These are phyloP conservation scores for Drosophila arawakana DNA, from an alignment of 1,140 invertebrate genomes.

Conservation along the genomic window DNA sequence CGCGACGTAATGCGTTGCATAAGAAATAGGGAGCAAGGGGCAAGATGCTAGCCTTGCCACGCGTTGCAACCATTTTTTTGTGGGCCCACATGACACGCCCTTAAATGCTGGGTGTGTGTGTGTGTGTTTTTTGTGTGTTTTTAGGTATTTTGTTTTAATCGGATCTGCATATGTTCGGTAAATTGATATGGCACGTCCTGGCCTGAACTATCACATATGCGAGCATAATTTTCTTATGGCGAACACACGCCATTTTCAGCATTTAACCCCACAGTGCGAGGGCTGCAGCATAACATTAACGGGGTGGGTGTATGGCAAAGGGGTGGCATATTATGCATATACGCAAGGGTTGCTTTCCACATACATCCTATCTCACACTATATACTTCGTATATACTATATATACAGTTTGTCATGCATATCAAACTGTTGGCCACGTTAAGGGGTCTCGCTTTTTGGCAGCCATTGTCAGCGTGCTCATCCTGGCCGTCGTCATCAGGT, in stretches of 20 bases:
- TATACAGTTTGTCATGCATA: conserved; percentile 53
- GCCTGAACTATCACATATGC: conserved; percentile 17
- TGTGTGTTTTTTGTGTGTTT: conserved; percentile 11
- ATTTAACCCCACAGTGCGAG: conserved; percentile 62
- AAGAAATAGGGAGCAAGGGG: conserved; percentile 11
- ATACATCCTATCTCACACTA: conserved; percentile 9
- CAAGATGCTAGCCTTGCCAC: conserved; percentile 49
- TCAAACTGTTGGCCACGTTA: conserved; percentile 19
- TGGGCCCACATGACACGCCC: conserved; percentile 31
- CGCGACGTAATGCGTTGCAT: conserved; percentile 53
- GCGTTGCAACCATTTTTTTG: conserved; percentile 54
- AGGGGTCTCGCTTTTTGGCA: conserved; percentile 23
- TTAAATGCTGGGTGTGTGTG: conserved; percentile 23
- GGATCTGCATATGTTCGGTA: conserved; percentile 80
- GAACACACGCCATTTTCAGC: conserved; percentile 72
- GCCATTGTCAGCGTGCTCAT: conserved; percentile 40
- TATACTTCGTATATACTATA: conserved; percentile 16
- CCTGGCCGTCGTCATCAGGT: conserved; percentile 37
- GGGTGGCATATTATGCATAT: conserved; percentile 63
- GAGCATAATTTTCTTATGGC: conserved; percentile 41
- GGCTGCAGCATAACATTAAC: conserved; percentile 48
- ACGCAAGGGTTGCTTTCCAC: conserved; percentile 61
- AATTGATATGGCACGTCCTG: conserved; percentile 66
- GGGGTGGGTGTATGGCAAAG: conserved; percentile 70
- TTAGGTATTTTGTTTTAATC: conserved; percentile 50